Percentiles rank a stretch among this genome's conserved stretches.
phyloP scores from a whole-genome alignment of 2,888 invertebrate genomes.

The Megamerina dolium region DNA sequence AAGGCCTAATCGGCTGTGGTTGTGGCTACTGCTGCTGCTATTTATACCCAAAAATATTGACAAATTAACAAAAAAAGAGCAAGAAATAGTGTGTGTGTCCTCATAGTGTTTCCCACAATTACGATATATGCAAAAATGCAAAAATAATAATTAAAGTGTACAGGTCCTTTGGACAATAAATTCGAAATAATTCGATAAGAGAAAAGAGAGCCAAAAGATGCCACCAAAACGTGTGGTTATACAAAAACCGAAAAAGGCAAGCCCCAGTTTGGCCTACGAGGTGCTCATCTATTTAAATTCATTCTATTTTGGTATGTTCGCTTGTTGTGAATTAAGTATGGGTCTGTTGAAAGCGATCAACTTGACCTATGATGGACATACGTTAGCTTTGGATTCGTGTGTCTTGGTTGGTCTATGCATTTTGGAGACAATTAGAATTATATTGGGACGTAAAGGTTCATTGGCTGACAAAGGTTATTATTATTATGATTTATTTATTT shows the following conservation, averaged over 20 bases:
- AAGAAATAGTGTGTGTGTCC: too few relatives aligned
- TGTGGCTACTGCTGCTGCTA: too few relatives aligned
- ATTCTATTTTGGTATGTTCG: slow-evolving; percentile 81
- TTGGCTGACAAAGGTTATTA: slow-evolving; percentile 43
- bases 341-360: slow-evolving; percentile 74
- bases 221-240: slow-evolving; percentile 35
- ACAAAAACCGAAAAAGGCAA: slow-evolving; percentile 54
- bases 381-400: slow-evolving; percentile 71
- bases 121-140: too few relatives aligned
- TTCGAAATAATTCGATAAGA: too few relatives aligned
- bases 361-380: slow-evolving; percentile 70
- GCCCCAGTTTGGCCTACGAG: slow-evolving; percentile 75
- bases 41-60: too few relatives aligned
- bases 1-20: too few relatives aligned
- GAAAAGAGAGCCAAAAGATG: too few relatives aligned
- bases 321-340: slow-evolving; percentile 74
- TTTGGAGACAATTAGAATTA: slow-evolving; percentile 76
- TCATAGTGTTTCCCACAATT: too few relatives aligned
- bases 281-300: slow-evolving; percentile 77
- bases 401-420: slow-evolving; percentile 70
- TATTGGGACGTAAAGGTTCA: slow-evolving; percentile 72
- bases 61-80: too few relatives aligned
- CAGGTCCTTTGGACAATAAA: too few relatives aligned
- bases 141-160: too few relatives aligned
- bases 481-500: slow-evolving; percentile 2